Evolutionary conservation across 2,113 vertebrate species (phyloP).

Genomic region (Hemiscyllium ocellatum): DNA sequence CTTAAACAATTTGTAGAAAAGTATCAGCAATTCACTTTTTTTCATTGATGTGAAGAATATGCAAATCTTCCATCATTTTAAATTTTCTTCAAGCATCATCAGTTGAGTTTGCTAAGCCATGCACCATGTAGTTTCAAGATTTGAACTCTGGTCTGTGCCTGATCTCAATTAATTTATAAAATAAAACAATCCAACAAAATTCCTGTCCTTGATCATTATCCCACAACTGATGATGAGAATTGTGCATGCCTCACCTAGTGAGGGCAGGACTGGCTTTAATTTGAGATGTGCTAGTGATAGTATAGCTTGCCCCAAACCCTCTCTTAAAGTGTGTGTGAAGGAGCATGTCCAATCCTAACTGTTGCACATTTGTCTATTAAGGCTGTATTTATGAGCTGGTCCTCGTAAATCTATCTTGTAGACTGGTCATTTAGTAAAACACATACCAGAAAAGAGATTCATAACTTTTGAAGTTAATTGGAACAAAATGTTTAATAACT

Average conservation of each 20-base stretch:
- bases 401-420: neutral
- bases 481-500: neutral
- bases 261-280: neutral
- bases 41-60: neutral
- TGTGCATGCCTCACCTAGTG: neutral
- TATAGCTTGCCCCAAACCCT: neutral
- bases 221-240: neutral
- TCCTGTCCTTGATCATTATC: neutral
- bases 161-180: neutral
- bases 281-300: neutral
- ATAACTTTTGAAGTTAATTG: neutral
- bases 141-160: neutral
- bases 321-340: neutral
- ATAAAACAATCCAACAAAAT: neutral
- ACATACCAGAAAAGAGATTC: neutral
- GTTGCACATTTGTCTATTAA: neutral
- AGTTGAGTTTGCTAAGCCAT: neutral
- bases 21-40: neutral
- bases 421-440: neutral
- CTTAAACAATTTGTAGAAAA: neutral
- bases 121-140: neutral
- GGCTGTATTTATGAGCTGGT: neutral
- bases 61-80: neutral
- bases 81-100: neutral
- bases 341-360: neutral